phyloP scores from a whole-genome alignment of 2,888 invertebrate genomes.

The Heliconius ismenius region DNA sequence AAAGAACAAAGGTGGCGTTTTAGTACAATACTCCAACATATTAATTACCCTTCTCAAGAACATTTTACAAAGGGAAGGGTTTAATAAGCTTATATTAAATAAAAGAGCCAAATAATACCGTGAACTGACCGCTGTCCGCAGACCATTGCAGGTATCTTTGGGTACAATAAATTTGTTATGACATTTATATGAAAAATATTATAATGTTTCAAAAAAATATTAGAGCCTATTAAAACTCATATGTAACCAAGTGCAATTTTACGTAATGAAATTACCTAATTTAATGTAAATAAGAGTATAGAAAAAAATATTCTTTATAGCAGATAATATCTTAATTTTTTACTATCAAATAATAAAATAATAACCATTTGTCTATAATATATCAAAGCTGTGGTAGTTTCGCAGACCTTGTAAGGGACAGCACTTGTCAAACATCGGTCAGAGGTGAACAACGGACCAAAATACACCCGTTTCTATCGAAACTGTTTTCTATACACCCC shows the following conservation, averaged over 20 bases:
- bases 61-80: slow-evolving; percentile 69
- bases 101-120: slow-evolving; percentile 64
- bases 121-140: slow-evolving; percentile 71
- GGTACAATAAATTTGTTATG: slow-evolving; percentile 60
- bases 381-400: slow-evolving; percentile 46
- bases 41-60: slow-evolving; percentile 78
- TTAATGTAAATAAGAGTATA: too few species aligned
- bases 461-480: slow-evolving; percentile 61
- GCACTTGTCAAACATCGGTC: slow-evolving; percentile 74
- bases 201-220: too few species aligned
- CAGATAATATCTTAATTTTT: background rate
- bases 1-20: slow-evolving; percentile 70
- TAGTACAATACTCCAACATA: slow-evolving; percentile 74
- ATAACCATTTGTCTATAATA: slow-evolving; percentile 42
- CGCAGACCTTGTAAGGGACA: slow-evolving; percentile 45
- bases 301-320: too few species aligned
- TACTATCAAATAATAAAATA: background rate
- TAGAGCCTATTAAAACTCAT: too few species aligned
- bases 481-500: slow-evolving; percentile 47
- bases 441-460: slow-evolving; percentile 77
- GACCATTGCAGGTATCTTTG: slow-evolving; percentile 51
- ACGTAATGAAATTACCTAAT: too few species aligned
- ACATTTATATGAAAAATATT: too few species aligned
- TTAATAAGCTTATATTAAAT: slow-evolving; percentile 79
- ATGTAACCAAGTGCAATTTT: too few species aligned